Base-by-base conservation (phyloP, 2,888 invertebrate species). In the Aleiodes alternator region DNA sequence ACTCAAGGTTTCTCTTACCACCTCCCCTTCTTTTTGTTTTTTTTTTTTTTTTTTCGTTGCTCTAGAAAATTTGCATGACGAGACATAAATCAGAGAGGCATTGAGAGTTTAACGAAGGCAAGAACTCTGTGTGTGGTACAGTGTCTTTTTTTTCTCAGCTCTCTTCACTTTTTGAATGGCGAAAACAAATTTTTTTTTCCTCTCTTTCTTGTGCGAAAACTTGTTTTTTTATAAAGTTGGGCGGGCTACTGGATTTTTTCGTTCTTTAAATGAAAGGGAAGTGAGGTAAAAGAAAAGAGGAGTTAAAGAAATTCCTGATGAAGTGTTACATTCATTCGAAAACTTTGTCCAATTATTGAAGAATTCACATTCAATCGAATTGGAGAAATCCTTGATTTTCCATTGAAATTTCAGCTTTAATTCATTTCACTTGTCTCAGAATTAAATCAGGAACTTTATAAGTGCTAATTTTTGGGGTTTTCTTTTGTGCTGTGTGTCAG, bases 1-100 rank as follows among this genome's bases (percentile, higher is more conserved):
- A 68, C 72, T 71, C 72, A 76, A 53, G 76, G 66, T 48, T 48
- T 61, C 61, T 11, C 57, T 57, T 57, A 38, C 38, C 61, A 14
- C n/a, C 50, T 48, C 23, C 29, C 50, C 50, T 48, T 66, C 43
- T 66, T 66, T 34, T 6, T 34, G n/a, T n/a, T 6, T 0, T 34
- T 34, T 66, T 66, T 66, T 66, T 6, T 34, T 23, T 23, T 6
- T 4, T 34, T 3, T 66, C 50, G 29, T 66, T 53, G 51, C 68
- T 64, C 50, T 51, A 68, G 8, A 68, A 74, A 82, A 85, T 86
- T 83, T 85, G 84, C 84, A 85, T 86, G 81, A 70, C 80, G 77
- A 71, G 80, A 80, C 82, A 84, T 86, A 85, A 86, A 86, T 86
- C 86, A 86, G 81, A 61, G 71, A 23, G 66, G 79, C 77, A 80